phyloP scores from a whole-genome alignment of 2,888 invertebrate genomes.

The Drosophila mimetica region DNA sequence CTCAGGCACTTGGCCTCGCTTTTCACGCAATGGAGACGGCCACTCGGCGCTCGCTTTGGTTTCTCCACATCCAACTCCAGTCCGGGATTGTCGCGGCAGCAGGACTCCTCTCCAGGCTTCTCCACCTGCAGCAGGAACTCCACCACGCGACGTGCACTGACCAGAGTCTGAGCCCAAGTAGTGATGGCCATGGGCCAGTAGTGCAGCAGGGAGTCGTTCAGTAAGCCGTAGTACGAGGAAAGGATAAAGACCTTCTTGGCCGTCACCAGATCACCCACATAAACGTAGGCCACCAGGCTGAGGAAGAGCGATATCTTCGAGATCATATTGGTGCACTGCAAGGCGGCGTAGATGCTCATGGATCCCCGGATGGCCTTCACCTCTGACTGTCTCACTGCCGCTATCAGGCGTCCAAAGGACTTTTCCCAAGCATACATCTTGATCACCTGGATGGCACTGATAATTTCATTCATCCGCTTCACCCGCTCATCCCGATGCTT shows the following conservation, averaged over 20 bases:
- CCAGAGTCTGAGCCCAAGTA: conserved; percentile 90
- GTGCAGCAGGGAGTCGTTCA: conserved; percentile 90
- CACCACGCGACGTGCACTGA: conserved; percentile 90
- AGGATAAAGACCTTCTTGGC: conserved; percentile 92
- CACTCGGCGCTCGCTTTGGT: conserved; percentile 2
- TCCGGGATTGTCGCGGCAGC: conserved; percentile 52
- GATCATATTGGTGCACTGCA: conserved; percentile 90
- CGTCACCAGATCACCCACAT: conserved; percentile 87
- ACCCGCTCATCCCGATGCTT: conserved; percentile 93
- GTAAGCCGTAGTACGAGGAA: conserved; percentile 91
- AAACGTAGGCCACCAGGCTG: conserved; percentile 89
- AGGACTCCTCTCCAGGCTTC: conserved; percentile 50
- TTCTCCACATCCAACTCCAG: conserved; percentile 34
- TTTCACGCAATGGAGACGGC: conserved; percentile 52
- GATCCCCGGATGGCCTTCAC: conserved; percentile 88
- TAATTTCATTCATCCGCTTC: conserved; percentile 94
- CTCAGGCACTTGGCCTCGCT: conserved; percentile 59
- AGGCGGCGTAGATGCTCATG: conserved; percentile 88
- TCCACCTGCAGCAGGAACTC: conserved; percentile 86
- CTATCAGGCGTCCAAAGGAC: conserved; percentile 90
- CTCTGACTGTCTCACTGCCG: conserved; percentile 89
- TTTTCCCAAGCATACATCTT: conserved; percentile 96
- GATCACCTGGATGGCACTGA: conserved; percentile 92
- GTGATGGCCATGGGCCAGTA: conserved; percentile 92
- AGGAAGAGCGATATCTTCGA: conserved; percentile 91